These are phyloP conservation scores for Luperina nickerlii DNA, from an alignment of 2,888 invertebrate species.

Conservation along the genomic window DNA sequence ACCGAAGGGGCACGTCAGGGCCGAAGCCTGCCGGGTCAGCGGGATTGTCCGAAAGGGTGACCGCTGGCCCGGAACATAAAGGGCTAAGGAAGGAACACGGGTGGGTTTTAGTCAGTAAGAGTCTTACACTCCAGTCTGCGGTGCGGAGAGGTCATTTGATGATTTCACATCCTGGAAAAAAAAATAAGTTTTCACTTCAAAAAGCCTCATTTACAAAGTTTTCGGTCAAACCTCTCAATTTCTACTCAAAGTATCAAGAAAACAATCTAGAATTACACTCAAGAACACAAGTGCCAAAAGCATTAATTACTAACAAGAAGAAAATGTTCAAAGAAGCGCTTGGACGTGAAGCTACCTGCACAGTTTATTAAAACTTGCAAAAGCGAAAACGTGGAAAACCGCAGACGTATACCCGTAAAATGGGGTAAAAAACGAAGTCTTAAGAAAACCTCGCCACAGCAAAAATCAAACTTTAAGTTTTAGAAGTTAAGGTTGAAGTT, in stretches of 20 bases:
- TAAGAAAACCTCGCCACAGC: conserved; percentile 10
- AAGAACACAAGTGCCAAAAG: conserved; percentile 24
- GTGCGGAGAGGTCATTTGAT: too few relatives aligned
- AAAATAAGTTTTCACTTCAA: neutral
- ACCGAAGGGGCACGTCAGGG: too few relatives aligned
- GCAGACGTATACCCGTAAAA: conserved; percentile 60
- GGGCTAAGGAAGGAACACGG: too few relatives aligned
- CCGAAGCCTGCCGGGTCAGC: too few relatives aligned
- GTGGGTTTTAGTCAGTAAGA: too few relatives aligned
- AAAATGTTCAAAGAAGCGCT: conserved; percentile 54
- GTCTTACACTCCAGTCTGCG: too few relatives aligned
- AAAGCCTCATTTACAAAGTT: conserved; percentile 3
- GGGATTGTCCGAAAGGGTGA: too few relatives aligned
- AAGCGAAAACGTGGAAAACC: conserved; percentile 69
- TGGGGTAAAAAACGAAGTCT: conserved; percentile 51
- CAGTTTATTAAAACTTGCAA: conserved; percentile 72
- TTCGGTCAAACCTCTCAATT: neutral
- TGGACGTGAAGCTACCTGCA: conserved; percentile 50
- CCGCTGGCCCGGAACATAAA: too few relatives aligned
- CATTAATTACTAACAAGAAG: conserved; percentile 37
- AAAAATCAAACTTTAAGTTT: conserved; percentile 9
- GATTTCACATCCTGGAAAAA: too few relatives aligned
- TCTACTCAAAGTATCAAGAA: conserved; percentile 20
- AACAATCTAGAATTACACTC: conserved; percentile 20
- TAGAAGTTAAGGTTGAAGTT: accelerated